These are phyloP conservation scores for Mormyrus lacerda DNA, from an alignment of 2,113 vertebrate species.

Conservation along the genomic window DNA sequence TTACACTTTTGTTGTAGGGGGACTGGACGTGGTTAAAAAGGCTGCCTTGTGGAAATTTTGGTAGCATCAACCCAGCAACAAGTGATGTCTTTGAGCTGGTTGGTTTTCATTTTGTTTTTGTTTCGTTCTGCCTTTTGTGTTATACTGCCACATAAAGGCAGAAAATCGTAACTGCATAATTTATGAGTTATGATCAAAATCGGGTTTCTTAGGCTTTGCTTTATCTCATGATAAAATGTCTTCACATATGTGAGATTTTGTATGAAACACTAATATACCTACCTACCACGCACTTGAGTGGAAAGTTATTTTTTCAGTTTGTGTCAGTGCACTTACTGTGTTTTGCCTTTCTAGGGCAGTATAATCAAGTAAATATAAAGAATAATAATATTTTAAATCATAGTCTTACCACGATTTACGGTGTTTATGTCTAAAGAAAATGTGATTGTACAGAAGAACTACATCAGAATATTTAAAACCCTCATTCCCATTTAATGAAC, in stretches of 20 bases:
- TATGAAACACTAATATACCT: not conserved
- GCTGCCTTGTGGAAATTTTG: slow-evolving; percentile 57
- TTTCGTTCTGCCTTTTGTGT: not conserved
- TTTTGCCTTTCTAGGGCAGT: not conserved
- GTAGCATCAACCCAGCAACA: slow-evolving; percentile 53
- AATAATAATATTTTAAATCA: not conserved
- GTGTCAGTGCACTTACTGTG: not conserved
- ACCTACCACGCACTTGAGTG: not conserved
- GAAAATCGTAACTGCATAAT: not conserved
- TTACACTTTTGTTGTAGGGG: slow-evolving; percentile 42
- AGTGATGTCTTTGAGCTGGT: slow-evolving; percentile 63
- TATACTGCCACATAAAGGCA: not conserved
- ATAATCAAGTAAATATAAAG: not conserved
- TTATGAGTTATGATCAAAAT: not conserved
- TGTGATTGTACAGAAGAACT: not conserved
- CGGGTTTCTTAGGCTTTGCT: not conserved
- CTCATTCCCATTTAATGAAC: not conserved
- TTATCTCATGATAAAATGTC: not conserved
- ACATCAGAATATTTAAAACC: not conserved
- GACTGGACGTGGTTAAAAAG: slow-evolving; percentile 72
- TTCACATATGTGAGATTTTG: not conserved
- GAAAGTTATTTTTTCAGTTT: not conserved
- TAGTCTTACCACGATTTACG: not conserved
- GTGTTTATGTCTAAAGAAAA: not conserved
- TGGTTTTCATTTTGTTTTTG: slow-evolving; percentile 5